Evolutionary conservation across 2,888 invertebrate genomes (phyloP).

Genomic region (Macrophya annulata): DNA sequence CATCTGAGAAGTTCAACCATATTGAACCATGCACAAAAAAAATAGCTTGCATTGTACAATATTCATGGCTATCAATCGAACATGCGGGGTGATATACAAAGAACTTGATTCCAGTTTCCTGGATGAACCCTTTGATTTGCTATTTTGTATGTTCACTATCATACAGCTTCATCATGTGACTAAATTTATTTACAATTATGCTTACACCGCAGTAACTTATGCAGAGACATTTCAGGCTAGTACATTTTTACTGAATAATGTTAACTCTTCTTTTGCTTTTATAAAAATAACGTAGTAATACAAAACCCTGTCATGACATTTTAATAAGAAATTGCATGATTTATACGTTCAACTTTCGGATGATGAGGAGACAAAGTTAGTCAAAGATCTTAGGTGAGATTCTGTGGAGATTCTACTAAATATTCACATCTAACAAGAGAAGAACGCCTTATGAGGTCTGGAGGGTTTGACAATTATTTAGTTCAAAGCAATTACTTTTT

Average conservation of each 20-base stretch:
- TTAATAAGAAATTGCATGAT: background rate
- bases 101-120: background rate
- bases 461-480: background rate
- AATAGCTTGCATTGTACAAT: constrained; percentile 29
- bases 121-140: background rate
- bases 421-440: background rate
- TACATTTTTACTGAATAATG: background rate
- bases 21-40: constrained; percentile 21
- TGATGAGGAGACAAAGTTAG: constrained; percentile 1
- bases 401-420: background rate
- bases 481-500: constrained; percentile 6
- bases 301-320: constrained; percentile 4
- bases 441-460: background rate
- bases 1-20: constrained; percentile 15
- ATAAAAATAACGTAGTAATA: background rate
- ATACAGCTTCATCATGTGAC: background rate
- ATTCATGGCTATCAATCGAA: constrained; percentile 22
- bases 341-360: background rate
- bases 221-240: background rate
- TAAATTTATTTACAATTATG: constrained; percentile 3
- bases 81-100: constrained; percentile 28
- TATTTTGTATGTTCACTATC: background rate
- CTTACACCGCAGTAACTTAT: background rate
- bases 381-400: background rate
- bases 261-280: background rate